Conservation (phyloP, 2,113 vertebrate species). For the Lontra canadensis region DNA sequence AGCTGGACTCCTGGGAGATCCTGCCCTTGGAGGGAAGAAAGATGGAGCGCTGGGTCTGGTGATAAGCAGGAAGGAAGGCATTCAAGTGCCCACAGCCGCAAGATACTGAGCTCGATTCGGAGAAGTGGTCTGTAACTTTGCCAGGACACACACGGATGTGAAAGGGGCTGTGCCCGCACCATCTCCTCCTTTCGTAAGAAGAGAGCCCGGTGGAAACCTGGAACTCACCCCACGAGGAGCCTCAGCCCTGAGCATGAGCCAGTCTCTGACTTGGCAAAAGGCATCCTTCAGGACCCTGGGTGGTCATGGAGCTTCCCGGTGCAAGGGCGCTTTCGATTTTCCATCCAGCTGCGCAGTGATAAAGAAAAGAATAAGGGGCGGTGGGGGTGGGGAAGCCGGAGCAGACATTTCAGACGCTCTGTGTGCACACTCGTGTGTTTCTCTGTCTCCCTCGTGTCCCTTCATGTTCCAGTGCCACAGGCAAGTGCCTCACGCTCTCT, state of each 20-base stretch:
- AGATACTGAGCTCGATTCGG: neutral
- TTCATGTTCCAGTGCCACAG: fast-evolving
- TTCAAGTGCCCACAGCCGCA: fast-evolving
- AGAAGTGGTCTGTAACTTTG: neutral
- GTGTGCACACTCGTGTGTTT: neutral
- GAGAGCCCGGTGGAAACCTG: neutral
- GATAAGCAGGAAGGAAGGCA: neutral
- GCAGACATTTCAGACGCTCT: no score
- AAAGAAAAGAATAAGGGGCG: neutral
- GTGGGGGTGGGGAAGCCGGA: no score
- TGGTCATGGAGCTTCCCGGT: neutral
- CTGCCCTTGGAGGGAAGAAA: neutral
- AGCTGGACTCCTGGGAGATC: neutral
- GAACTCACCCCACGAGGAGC: neutral
- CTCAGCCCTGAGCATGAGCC: neutral
- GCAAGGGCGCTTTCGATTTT: no score
- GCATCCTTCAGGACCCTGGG: neutral
- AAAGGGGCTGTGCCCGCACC: neutral
- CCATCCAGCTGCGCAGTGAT: neutral
- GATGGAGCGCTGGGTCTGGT: fast-evolving
- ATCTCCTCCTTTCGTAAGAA: neutral
- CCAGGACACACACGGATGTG: neutral
- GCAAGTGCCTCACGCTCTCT: fast-evolving
- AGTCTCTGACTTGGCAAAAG: neutral
- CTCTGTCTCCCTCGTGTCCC: no score